These are phyloP conservation scores for Trochalopteron elliotii DNA, from an alignment of 2,113 vertebrate species.

Conservation along the genomic window DNA sequence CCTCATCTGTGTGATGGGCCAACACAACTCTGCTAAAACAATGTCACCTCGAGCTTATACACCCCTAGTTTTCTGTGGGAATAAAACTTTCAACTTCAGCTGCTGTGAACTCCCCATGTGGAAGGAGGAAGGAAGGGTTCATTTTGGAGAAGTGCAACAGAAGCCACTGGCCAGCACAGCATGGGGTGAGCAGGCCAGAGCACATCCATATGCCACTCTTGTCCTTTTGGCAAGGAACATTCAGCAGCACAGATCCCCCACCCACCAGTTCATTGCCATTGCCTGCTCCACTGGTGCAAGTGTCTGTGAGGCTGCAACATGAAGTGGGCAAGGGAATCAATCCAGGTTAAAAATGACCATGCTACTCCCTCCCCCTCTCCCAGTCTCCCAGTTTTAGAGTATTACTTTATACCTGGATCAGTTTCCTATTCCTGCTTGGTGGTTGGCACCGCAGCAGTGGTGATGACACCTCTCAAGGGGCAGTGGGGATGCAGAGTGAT, in stretches of 20 bases:
- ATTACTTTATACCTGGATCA: neutral
- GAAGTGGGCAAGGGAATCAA: neutral
- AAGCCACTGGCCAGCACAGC: accelerated
- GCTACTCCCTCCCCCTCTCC: neutral
- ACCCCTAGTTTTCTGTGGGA: neutral
- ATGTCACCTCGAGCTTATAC: neutral
- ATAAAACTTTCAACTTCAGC: neutral
- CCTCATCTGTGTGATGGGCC: neutral
- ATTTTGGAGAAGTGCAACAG: neutral
- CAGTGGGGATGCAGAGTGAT: neutral
- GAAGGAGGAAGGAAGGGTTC: neutral
- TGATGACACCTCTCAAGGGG: neutral
- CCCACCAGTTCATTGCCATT: neutral
- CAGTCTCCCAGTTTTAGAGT: neutral
- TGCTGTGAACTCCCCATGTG: accelerated
- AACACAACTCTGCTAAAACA: neutral
- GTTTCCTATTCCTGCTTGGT: neutral
- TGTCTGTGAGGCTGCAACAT: neutral
- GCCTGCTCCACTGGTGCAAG: neutral
- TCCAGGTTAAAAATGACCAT: neutral
- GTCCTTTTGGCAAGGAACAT: neutral
- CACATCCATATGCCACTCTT: neutral
- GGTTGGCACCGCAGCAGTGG: accelerated
- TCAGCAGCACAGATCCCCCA: neutral
- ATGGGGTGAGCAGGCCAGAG: neutral